Conservation (phyloP, 2,888 invertebrate genomes). For the Scaptomyza reducta region DNA sequence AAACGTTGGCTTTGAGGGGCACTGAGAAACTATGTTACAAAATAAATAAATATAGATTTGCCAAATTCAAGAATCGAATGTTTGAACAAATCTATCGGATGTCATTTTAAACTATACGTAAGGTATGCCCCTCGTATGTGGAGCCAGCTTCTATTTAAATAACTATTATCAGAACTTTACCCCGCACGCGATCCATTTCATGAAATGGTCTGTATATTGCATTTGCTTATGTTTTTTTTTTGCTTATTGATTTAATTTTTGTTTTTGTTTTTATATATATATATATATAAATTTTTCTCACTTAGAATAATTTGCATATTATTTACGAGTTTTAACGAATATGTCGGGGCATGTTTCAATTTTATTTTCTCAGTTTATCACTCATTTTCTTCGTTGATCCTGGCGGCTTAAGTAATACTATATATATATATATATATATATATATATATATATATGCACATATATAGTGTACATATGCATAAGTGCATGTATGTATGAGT, state of each 20-base stretch:
- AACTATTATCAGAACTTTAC: slow-evolving; percentile 6
- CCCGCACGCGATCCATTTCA: slow-evolving; percentile 14
- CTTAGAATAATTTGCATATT: slow-evolving; percentile 34
- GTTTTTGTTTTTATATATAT: neutral
- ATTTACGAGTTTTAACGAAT: slow-evolving; percentile 51
- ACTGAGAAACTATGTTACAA: slow-evolving; percentile 4
- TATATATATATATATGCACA: slow-evolving; percentile 17
- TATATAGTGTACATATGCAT: slow-evolving; percentile 22
- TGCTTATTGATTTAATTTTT: neutral
- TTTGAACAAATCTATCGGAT: slow-evolving; percentile 26
- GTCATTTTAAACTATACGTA: neutral
- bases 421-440: slow-evolving; percentile 44
- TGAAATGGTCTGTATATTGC: slow-evolving; percentile 59
- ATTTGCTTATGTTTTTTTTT: slow-evolving; percentile 26
- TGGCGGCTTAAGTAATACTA: slow-evolving; percentile 72
- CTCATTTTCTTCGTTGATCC: slow-evolving; percentile 84
- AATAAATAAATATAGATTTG: neutral
- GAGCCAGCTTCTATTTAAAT: slow-evolving; percentile 13
- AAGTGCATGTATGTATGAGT: slow-evolving; percentile 14
- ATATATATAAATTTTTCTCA: slow-evolving; percentile 12
- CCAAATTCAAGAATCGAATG: slow-evolving; percentile 8
- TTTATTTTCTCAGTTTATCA: slow-evolving; percentile 73
- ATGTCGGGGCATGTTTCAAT: slow-evolving; percentile 14
- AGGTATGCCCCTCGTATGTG: neutral
- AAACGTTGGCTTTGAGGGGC: slow-evolving; percentile 43